phyloP scores from a whole-genome alignment of 2,113 vertebrate species.

The Rhodinocichla rosea region DNA sequence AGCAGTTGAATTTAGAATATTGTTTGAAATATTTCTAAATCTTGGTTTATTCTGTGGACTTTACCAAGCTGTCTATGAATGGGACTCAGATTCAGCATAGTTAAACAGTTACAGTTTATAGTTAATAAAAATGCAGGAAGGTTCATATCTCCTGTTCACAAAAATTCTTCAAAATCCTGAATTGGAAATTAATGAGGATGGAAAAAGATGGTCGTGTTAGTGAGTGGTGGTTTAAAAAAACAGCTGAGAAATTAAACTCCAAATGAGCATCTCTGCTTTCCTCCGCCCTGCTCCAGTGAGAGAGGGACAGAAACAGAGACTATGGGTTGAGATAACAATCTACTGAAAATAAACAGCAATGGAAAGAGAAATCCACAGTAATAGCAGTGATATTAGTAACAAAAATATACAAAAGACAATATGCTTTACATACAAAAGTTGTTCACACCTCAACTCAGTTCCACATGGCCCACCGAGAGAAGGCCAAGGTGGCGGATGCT shows the following conservation, averaged over 20 bases:
- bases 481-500: neutral
- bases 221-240: neutral
- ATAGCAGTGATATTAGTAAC: neutral
- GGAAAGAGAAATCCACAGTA: neutral
- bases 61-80: neutral
- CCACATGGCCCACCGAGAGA: fast-evolving
- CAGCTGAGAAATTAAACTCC: neutral
- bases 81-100: neutral
- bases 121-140: neutral
- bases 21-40: neutral
- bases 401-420: neutral
- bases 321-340: neutral
- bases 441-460: neutral
- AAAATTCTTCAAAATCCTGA: neutral
- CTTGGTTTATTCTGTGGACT: neutral
- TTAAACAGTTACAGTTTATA: neutral
- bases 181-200: neutral
- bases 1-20: neutral
- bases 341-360: neutral
- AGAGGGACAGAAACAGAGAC: neutral
- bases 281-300: fast-evolving
- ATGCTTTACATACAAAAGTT: neutral
- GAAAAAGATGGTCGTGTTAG: neutral
- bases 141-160: neutral
- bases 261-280: fast-evolving